Percentiles rank a stretch among this genome's conserved stretches.
These are phyloP conservation scores for Cettia cetti DNA, from an alignment of 2,113 vertebrate genomes.

Conservation along the genomic window DNA sequence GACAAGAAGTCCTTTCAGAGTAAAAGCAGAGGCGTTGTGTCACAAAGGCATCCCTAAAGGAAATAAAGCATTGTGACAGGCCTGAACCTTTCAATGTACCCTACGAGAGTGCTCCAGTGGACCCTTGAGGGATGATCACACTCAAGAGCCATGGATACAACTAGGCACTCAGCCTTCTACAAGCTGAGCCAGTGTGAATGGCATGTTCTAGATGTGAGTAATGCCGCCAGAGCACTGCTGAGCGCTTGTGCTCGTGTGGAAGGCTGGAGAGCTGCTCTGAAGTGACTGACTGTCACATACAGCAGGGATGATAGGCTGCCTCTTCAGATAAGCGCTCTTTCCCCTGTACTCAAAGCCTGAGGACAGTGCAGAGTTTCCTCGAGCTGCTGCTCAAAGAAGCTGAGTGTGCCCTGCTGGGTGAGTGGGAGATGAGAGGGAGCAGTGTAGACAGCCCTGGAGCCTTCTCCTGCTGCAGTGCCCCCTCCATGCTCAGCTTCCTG, in stretches of 20 bases:
- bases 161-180: background rate
- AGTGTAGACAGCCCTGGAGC: background rate
- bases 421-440: background rate
- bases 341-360: background rate
- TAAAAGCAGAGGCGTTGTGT: background rate
- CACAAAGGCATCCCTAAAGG: background rate
- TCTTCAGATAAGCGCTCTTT: background rate
- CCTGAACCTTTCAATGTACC: background rate
- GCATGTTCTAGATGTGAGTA: background rate
- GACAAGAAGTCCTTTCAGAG: background rate
- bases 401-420: background rate
- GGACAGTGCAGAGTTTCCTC: background rate
- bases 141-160: background rate
- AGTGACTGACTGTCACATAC: background rate
- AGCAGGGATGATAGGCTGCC: background rate
- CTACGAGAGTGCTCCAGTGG: background rate
- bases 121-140: background rate
- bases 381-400: background rate
- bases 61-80: background rate
- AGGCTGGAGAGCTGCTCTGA: background rate
- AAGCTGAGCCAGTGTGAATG: background rate
- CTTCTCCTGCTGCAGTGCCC: background rate
- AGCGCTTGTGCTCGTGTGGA: background rate
- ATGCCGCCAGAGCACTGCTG: background rate
- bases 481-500: accelerated